phyloP scores from a whole-genome alignment of 1,140 invertebrate species.

The Cepaea nemoralis region DNA sequence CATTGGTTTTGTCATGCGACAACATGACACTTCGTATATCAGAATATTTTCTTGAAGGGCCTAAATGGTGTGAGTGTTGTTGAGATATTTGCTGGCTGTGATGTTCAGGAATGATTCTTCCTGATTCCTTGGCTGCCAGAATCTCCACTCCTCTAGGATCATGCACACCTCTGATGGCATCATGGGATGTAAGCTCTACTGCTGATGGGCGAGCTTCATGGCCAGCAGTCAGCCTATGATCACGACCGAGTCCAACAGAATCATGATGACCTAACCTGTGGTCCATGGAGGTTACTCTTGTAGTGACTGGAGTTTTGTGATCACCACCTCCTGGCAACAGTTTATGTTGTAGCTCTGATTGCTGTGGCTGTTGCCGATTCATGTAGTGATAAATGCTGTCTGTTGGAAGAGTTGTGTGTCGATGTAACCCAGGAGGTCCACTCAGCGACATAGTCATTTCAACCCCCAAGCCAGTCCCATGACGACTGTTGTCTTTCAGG shows the following conservation, averaged over 20 bases:
- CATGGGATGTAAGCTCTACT: background rate
- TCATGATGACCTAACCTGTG: background rate
- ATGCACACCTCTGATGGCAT: background rate
- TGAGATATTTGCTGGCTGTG: constrained; percentile 6
- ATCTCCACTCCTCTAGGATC: background rate
- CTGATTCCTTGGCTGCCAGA: background rate
- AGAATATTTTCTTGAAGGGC: background rate
- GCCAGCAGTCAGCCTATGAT: background rate
- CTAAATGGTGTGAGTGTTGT: background rate
- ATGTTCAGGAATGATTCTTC: background rate
- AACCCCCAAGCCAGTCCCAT: constrained; percentile 74
- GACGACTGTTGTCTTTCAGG: constrained; percentile 77
- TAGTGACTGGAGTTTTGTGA: background rate
- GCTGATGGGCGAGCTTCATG: background rate
- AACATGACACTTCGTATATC: background rate
- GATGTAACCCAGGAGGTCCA: constrained; percentile 27
- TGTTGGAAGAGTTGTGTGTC: constrained; percentile 21
- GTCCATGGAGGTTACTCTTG: background rate
- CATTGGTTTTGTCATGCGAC: background rate
- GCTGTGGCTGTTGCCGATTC: constrained; percentile 18
- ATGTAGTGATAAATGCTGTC: constrained; percentile 29
- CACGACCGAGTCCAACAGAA: background rate
- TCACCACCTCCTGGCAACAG: background rate
- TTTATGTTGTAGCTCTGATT: background rate
- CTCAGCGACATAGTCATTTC: constrained; percentile 38